phyloP scores from a whole-genome alignment of 2,797 vertebrate species.

The Mormyrops boulengeri region DNA sequence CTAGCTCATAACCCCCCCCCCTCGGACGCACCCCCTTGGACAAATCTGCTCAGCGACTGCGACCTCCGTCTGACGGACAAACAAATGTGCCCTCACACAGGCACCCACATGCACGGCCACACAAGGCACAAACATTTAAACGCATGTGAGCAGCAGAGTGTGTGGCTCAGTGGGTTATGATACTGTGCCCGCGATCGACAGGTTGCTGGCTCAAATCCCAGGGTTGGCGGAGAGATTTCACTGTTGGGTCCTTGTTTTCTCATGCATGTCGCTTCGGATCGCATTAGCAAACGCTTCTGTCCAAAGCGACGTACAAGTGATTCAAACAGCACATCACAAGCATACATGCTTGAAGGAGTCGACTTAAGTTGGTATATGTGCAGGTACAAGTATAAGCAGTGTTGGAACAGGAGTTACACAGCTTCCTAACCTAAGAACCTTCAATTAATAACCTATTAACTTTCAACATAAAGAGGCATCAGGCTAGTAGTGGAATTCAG shows the following conservation, averaged over 20 bases:
- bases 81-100: not conserved
- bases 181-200: not conserved
- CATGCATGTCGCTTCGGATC: not conserved
- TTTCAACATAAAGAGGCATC: not conserved
- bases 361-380: not conserved
- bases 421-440: no score
- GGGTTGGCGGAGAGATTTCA: not conserved
- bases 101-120: not conserved
- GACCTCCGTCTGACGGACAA: not conserved
- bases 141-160: not conserved
- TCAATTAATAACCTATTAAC: not conserved
- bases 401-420: not conserved
- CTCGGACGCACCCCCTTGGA: not conserved
- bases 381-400: not conserved
- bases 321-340: not conserved
- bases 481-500: no score
- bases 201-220: not conserved
- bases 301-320: not conserved
- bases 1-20: not conserved
- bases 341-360: not conserved
- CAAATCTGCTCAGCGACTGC: not conserved
- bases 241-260: not conserved
- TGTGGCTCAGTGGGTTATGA: not conserved
- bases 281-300: not conserved
- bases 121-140: not conserved